These are phyloP conservation scores for Cryptotis parvus DNA, from an alignment of 2,113 vertebrate species.

Conservation along the genomic window DNA sequence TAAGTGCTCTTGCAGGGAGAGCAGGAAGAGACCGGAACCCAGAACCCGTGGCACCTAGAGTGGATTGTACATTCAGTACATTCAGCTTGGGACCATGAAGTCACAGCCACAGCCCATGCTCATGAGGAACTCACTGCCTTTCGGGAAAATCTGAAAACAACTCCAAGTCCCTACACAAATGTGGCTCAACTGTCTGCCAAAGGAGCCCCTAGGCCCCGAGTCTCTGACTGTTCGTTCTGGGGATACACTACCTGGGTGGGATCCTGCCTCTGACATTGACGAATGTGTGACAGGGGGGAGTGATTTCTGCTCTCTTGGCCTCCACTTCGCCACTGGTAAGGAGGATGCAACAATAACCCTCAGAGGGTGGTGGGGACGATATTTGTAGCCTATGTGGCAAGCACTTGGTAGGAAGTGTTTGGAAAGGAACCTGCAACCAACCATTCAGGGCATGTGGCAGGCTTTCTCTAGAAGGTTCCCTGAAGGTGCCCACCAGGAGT, in stretches of 20 bases:
- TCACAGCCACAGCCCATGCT: background rate
- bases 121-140: background rate
- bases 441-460: background rate
- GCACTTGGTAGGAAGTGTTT: background rate
- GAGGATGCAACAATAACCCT: background rate
- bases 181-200: background rate
- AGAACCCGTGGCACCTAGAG: too few species aligned
- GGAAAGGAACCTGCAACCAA: background rate
- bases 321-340: background rate
- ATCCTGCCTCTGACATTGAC: background rate
- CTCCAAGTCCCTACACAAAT: conserved; percentile 49
- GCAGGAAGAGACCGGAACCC: too few species aligned
- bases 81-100: too few species aligned
- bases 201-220: background rate
- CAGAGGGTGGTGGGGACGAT: background rate
- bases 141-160: background rate
- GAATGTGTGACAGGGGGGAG: background rate
- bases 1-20: background rate
- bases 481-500: background rate
- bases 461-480: background rate
- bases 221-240: background rate
- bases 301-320: background rate
- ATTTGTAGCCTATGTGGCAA: background rate
- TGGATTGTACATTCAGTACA: too few species aligned
- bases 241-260: background rate